Conservation (phyloP, 1,140 invertebrate species). For the Dryas iulia region DNA sequence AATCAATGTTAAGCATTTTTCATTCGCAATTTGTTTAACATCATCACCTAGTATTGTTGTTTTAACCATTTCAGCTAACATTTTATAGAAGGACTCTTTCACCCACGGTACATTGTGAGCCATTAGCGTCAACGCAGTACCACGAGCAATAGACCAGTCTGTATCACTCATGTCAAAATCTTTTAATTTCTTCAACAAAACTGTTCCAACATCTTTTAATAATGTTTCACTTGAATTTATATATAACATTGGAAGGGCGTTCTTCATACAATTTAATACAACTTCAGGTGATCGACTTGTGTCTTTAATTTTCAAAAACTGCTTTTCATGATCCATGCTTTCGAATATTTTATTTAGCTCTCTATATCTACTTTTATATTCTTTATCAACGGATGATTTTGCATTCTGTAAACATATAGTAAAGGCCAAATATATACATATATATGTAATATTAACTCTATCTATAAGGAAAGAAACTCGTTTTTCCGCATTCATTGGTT, state of each 20-base stretch:
- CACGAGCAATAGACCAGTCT: constrained; percentile 60
- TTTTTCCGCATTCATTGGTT: too few relatives aligned
- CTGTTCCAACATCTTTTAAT: constrained; percentile 63
- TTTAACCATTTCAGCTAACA: constrained; percentile 55
- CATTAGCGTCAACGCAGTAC: constrained; percentile 72
- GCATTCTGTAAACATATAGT: constrained; percentile 43
- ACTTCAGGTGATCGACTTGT: constrained; percentile 42
- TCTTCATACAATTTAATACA: constrained; percentile 62
- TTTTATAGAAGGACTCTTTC: constrained; percentile 52
- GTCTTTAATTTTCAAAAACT: constrained; percentile 66
- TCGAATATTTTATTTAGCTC: constrained; percentile 70
- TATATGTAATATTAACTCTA: too few relatives aligned
- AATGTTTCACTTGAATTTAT: constrained; percentile 74
- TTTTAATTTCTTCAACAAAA: constrained; percentile 62
- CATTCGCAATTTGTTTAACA: constrained; percentile 44
- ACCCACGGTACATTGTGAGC: constrained; percentile 69
- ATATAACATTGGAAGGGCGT: constrained; percentile 72
- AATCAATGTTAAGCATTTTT: constrained; percentile 76
- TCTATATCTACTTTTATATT: constrained; percentile 71
- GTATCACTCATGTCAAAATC: constrained; percentile 55
- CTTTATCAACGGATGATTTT: constrained; percentile 55
- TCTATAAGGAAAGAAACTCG: too few relatives aligned
- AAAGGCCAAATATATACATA: too few relatives aligned
- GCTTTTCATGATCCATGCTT: constrained; percentile 75
- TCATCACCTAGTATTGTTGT: constrained; percentile 62